Percentiles rank a stretch among this genome's conserved stretches.
Evolutionary conservation across 2,888 invertebrate species (phyloP).

Genomic region (Labia minor): DNA sequence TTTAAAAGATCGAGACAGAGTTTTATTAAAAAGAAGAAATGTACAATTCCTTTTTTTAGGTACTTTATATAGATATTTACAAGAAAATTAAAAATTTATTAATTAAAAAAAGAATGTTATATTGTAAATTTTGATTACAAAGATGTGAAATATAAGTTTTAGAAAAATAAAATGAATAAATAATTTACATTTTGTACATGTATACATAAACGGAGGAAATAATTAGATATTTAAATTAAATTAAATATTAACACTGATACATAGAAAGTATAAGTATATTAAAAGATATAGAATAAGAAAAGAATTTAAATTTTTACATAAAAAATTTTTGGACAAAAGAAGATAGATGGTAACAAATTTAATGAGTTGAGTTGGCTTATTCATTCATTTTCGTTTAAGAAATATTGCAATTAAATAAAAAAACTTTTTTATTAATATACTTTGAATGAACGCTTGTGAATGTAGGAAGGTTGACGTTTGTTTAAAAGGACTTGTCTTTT

Average conservation of each 20-base stretch:
- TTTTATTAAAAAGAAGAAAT: slow-evolving; percentile 8
- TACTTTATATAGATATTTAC: background rate
- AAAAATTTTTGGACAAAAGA: background rate
- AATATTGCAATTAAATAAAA: background rate
- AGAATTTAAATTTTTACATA: background rate
- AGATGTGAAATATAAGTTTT: background rate
- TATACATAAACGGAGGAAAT: background rate
- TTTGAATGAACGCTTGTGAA: background rate
- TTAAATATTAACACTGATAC: background rate
- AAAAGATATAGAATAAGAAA: background rate
- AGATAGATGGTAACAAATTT: background rate
- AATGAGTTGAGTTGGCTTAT: background rate
- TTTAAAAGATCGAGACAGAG: background rate
- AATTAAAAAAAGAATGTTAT: background rate
- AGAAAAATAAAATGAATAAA: background rate
- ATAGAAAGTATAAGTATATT: no score
- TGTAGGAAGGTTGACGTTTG: background rate
- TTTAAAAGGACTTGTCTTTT: background rate
- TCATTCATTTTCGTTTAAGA: no score
- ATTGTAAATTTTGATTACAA: background rate
- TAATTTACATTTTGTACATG: background rate
- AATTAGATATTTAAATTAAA: background rate
- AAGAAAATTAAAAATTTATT: background rate
- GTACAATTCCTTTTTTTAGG: background rate
- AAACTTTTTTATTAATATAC: background rate